These are phyloP conservation scores for Salvelinus sp. DNA, from an alignment of 2,113 vertebrate species.

Conservation along the genomic window DNA sequence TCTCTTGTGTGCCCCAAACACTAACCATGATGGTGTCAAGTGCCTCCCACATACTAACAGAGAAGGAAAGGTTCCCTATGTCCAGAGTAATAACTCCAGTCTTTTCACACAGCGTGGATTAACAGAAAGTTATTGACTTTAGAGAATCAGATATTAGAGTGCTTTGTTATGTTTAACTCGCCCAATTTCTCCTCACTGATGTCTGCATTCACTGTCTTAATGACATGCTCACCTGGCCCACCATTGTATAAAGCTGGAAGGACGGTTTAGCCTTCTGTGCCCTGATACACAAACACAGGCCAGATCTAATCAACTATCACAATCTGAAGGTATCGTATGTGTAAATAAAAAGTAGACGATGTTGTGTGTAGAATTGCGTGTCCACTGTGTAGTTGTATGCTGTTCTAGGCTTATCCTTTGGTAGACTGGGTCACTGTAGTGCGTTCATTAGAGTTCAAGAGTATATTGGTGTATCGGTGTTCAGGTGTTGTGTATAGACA, in stretches of 20 bases:
- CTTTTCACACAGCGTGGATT: background rate
- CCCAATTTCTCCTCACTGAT: background rate
- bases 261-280: conserved; percentile 62
- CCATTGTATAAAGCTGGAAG: conserved; percentile 39
- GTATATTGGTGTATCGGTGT: too few relatives aligned
- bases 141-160: background rate
- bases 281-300: conserved; percentile 66
- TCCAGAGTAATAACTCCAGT: background rate
- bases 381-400: background rate
- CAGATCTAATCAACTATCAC: conserved; percentile 64
- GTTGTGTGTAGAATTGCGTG: background rate
- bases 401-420: background rate
- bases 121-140: too few relatives aligned
- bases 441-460: too few relatives aligned
- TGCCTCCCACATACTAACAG: background rate
- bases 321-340: conserved; percentile 48
- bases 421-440: background rate
- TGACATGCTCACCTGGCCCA: background rate
- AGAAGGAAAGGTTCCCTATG: background rate
- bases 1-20: conserved; percentile 71
- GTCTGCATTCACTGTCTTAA: background rate
- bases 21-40: background rate
- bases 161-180: background rate
- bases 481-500: too few relatives aligned
- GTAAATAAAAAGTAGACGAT: background rate